These are phyloP conservation scores for Folsomia candida DNA, from an alignment of 2,888 invertebrate genomes.

Conservation along the genomic window DNA sequence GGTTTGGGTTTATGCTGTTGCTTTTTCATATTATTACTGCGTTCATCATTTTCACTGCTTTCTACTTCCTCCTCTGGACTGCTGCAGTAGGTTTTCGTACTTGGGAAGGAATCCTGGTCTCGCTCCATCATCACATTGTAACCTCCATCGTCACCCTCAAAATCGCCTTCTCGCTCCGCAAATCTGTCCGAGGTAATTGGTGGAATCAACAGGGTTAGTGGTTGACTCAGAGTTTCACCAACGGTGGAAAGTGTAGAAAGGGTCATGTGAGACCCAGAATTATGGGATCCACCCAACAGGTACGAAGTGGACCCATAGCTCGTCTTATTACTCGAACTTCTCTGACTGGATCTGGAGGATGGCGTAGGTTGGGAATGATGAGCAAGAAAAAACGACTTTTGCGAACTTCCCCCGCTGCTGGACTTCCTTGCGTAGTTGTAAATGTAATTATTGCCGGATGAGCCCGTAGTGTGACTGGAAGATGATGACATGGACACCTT, in stretches of 20 bases:
- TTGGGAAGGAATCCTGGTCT: conserved; percentile 37
- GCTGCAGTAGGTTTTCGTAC: conserved; percentile 41
- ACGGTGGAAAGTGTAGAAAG: not conserved
- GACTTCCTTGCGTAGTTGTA: conserved; percentile 4
- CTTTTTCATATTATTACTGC: not conserved
- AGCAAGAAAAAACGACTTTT: not conserved
- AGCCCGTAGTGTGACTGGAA: not conserved
- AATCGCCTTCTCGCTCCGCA: conserved; percentile 7
- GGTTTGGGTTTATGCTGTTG: too few relatives aligned
- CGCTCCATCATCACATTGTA: conserved; percentile 15
- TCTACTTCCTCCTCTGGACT: conserved; percentile 30
- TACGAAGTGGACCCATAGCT: conserved; percentile 5
- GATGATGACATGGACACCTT: conserved; percentile 1
- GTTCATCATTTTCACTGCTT: not conserved
- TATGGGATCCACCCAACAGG: not conserved
- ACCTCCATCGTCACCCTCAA: conserved; percentile 12
- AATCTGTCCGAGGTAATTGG: conserved; percentile 27
- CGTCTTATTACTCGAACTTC: not conserved
- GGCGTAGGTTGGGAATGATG: too few relatives aligned
- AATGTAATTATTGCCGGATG: not conserved
- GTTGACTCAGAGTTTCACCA: conserved; percentile 29
- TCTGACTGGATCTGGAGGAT: not conserved
- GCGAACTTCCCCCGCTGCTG: not conserved
- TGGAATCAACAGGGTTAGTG: conserved; percentile 43
- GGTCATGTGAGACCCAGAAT: conserved; percentile 1